These are phyloP conservation scores for Ellobius talpinus DNA, from an alignment of 2,113 vertebrate species.

Conservation along the genomic window DNA sequence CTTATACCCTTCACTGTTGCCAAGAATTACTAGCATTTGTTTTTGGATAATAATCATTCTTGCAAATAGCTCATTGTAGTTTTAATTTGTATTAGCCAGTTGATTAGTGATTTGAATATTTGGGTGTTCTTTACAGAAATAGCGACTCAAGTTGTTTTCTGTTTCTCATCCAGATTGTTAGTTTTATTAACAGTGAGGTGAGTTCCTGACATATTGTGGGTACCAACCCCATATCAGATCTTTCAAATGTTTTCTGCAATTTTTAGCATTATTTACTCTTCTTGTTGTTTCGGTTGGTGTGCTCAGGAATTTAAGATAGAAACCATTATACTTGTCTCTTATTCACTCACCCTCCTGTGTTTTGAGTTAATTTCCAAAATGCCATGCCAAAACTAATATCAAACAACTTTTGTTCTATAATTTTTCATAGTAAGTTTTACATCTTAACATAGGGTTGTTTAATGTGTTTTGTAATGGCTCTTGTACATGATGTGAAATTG, in stretches of 20 bases:
- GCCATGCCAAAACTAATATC: background rate
- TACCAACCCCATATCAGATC: background rate
- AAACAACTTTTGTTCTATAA: background rate
- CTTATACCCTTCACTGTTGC: background rate
- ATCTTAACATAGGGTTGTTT: background rate
- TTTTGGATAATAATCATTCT: background rate
- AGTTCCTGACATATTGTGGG: background rate
- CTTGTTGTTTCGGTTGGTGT: background rate
- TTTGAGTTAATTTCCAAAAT: background rate
- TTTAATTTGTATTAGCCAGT: background rate
- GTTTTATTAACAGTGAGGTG: background rate
- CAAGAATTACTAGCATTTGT: background rate
- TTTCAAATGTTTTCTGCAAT: background rate
- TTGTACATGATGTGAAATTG: background rate
- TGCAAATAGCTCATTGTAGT: background rate
- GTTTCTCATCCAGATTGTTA: background rate
- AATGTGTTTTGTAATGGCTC: background rate
- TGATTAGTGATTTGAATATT: background rate
- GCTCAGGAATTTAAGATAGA: background rate
- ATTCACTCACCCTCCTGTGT: background rate
- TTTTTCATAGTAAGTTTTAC: background rate
- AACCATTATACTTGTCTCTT: background rate
- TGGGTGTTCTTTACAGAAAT: background rate
- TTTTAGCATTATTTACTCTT: background rate
- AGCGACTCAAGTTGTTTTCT: background rate